Evolutionary conservation across 2,888 invertebrate species (phyloP), one percentile per base, ranked within the genome.

Genomic region (Gonocerus acuteangulatus): DNA sequence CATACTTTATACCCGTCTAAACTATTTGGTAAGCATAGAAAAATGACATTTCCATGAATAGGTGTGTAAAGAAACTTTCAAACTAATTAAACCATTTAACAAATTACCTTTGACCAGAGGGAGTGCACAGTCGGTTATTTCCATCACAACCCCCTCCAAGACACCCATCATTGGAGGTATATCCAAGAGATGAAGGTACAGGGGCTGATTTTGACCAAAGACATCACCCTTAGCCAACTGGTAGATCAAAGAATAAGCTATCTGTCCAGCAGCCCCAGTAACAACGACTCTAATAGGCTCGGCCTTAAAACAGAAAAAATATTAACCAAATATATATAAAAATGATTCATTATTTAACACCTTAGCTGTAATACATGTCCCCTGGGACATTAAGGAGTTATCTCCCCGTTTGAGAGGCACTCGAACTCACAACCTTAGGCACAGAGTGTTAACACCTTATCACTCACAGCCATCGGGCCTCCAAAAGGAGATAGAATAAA

Each of bases 241-340:
- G 73, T 93, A 93, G 13, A 99, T 79, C 47, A 99, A 78, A 1
- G 96, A 96, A 76, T 99, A 99, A 63, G 95, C 96, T 69, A 99
- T 99, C 78, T 99, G 99, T 16, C 99, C 99, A 64, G 97, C 99
- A 69, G 99, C 99, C 65, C 99, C 99, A 59, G 97, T 99, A 27
- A 99, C 89, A 63, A 95, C 87, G 67, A 97, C 93, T 78, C 85
- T 86, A 72, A 96, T 87, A 72, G 95, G 89, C 76, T 86, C 84
- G 71, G 82, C 78, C 87, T 89, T 74, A 62, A 80, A 79, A n/a
- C n/a, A n/a, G n/a, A n/a, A n/a, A n/a, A n/a, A 23, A 21, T 15
- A 42, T 15, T 4, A 6, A 34, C 7, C 34, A 34, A 34, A 11
- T 9, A 34, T 13, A 42, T 42, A 42, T 42, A 15, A 42, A 42